Conservation (phyloP, 2,113 vertebrate species). For the Ceyx cyanopectus region DNA sequence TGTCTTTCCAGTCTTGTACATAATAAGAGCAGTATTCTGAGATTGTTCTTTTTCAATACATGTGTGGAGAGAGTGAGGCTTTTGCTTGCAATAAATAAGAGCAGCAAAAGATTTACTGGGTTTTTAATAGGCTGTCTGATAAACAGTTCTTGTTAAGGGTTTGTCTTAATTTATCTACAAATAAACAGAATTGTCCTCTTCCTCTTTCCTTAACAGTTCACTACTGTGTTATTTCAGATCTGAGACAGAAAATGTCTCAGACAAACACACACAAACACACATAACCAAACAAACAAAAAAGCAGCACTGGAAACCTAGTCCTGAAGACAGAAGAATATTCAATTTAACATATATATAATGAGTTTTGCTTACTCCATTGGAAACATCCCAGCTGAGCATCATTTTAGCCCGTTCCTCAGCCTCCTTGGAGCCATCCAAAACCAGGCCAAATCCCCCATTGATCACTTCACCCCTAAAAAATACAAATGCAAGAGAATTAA, state of each 20-base stretch:
- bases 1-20: neutral
- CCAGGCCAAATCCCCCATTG: constrained; percentile 95
- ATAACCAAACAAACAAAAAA: neutral
- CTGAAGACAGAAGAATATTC: neutral
- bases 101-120: neutral
- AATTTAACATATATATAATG: neutral
- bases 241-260: neutral
- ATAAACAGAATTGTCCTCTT: neutral
- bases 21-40: neutral
- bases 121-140: neutral
- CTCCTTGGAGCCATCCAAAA: constrained; percentile 91
- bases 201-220: neutral
- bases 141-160: neutral
- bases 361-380: constrained; percentile 89
- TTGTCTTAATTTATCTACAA: neutral
- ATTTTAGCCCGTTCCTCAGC: constrained; percentile 85
- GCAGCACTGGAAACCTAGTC: neutral
- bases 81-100: neutral
- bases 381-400: constrained; percentile 99
- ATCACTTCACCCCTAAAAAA: constrained; percentile 93
- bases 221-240: neutral
- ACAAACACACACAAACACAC: neutral
- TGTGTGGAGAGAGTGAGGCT: neutral
- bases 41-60: neutral
- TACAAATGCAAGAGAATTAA: neutral